A percentile compares a stretch with the other conserved stretches of the same genome.
phyloP scores from a whole-genome alignment of 92 coral and sea anemone genomes.

The Isaurus tuberculatus region DNA sequence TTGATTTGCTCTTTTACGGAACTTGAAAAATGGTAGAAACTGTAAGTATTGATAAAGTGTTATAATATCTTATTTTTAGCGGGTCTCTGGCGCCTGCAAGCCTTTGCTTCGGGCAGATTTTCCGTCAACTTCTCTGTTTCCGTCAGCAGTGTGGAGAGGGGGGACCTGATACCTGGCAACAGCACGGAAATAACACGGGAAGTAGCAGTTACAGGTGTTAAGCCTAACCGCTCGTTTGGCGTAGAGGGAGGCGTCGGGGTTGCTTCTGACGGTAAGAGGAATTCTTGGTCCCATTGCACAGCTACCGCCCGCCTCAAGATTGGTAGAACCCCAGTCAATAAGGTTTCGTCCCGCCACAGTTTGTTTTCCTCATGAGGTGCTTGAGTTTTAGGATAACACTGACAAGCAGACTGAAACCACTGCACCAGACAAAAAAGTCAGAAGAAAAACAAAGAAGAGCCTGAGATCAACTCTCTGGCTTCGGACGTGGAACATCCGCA shows the following conservation, averaged over 20 bases:
- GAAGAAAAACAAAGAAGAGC: not conserved
- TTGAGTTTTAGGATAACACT: not conserved
- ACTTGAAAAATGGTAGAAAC: no score
- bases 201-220: constrained; percentile 14
- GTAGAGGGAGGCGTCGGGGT: constrained; percentile 29
- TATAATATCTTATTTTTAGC: no score
- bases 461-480: constrained; percentile 6
- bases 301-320: not conserved
- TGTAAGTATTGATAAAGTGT: no score
- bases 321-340: constrained; percentile 51
- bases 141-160: no score
- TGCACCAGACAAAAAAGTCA: not conserved
- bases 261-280: constrained; percentile 44
- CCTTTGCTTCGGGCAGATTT: no score
- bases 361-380: not conserved
- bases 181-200: not conserved
- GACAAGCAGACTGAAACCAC: not conserved
- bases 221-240: constrained; percentile 28
- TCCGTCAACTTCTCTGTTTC: no score
- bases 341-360: constrained; percentile 43
- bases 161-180: no score
- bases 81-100: no score
- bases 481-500: constrained; percentile 46
- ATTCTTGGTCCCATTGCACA: not conserved
- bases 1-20: no score